Evolutionary conservation across 2,888 invertebrate genomes (phyloP), one percentile per base, ranked within the genome.

Genomic region (Mayetiola destructor): DNA sequence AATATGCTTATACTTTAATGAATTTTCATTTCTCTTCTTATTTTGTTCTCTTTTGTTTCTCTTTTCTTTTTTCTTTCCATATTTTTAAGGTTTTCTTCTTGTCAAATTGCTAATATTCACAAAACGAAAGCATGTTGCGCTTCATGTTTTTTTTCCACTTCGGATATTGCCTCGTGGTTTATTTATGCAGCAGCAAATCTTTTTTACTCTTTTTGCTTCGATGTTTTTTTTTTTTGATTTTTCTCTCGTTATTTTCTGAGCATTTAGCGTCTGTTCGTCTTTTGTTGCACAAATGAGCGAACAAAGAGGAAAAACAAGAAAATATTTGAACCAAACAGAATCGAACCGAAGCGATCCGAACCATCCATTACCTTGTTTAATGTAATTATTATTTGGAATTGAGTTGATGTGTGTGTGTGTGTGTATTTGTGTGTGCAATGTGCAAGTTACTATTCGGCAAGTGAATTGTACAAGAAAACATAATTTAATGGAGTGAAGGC

Each of bases 311-410:
- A n/a, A n/a, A n/a, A n/a, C n/a, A n/a, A n/a, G n/a, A n/a, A n/a
- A n/a, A n/a, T n/a, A n/a, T n/a, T n/a, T n/a, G n/a, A n/a, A n/a
- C n/a, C n/a, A n/a, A n/a, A n/a, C n/a, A n/a, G n/a, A n/a, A n/a
- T n/a, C n/a, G n/a, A n/a, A n/a, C 27, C 29, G 18, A 48, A 6
- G 23, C 48, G 27, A 48, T 48, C n/a, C 48, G 48, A 48, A 48
- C 48, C 27, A 48, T 27, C 48, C 48, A 48, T 48, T 48, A 48
- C 48, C 48, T 48, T 48, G 48, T 48, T 48, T n/a, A 27, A 48
- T 48, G 48, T 27, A 27, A 48, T 48, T 48, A 48, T 48, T 48
- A 27, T 21, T 27, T 39, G n/a, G n/a, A n/a, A n/a, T n/a, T n/a
- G n/a, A n/a, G n/a, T n/a, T n/a, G n/a, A n/a, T n/a, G n/a, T n/a